A percentile compares a stretch with the other conserved stretches of the same genome.
Evolutionary conservation across 2,888 invertebrate species (phyloP).

Genomic region (Ennomos fuscantarius): DNA sequence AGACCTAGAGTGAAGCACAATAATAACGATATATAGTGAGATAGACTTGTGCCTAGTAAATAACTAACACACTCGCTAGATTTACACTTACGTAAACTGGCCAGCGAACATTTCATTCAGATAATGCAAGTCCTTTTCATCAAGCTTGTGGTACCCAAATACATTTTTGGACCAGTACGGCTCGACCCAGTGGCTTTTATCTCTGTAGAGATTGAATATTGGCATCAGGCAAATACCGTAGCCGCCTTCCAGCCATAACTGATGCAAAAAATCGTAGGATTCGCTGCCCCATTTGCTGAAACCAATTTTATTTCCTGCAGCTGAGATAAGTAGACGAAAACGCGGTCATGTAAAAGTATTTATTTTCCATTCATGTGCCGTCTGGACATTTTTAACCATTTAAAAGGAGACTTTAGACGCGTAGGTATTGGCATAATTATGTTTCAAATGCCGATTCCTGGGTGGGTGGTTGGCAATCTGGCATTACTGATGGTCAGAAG

Average conservation of each 20-base stretch:
- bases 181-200: conserved; percentile 29
- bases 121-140: conserved; percentile 53
- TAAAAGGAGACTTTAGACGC: too few species aligned
- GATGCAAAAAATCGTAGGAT: conserved; percentile 85
- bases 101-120: conserved; percentile 51
- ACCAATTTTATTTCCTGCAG: conserved; percentile 24
- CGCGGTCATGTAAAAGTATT: too few species aligned
- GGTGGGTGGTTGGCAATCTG: too few species aligned
- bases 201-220: conserved; percentile 53
- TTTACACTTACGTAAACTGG: conserved; percentile 51
- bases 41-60: neutral
- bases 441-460: too few species aligned
- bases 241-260: conserved; percentile 85
- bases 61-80: conserved; percentile 40
- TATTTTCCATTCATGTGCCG: neutral
- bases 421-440: neutral
- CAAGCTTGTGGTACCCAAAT: conserved; percentile 60
- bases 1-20: too few species aligned
- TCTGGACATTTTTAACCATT: neutral
- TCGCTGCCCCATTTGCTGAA: conserved; percentile 87
- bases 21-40: too few species aligned
- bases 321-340: neutral
- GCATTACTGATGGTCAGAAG: too few species aligned
- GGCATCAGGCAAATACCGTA: conserved; percentile 61
- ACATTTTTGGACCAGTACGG: conserved; percentile 58